Evolutionary conservation across 2,797 vertebrate genomes (phyloP).

Genomic region (Zalophus californianus): DNA sequence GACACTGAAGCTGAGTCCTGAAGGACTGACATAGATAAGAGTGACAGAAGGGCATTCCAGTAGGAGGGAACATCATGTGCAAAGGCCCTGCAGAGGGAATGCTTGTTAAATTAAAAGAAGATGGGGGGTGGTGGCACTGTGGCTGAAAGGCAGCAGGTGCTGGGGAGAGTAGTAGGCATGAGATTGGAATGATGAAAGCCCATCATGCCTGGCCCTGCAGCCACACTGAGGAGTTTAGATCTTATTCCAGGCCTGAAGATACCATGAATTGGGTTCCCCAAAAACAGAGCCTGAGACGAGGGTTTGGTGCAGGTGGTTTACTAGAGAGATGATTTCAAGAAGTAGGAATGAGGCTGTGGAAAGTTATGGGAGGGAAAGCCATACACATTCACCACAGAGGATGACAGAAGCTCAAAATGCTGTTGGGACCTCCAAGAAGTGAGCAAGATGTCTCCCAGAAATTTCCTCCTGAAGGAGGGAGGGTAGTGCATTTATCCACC

Average conservation of each 20-base stretch:
- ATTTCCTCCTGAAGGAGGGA: not conserved
- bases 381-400: not conserved
- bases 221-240: not conserved
- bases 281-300: not conserved
- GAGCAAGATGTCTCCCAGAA: not conserved
- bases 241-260: not conserved
- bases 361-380: not conserved
- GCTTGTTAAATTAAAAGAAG: not conserved
- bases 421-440: not conserved
- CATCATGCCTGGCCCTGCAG: not conserved
- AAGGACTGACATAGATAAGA: not conserved
- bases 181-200: not conserved
- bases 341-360: not conserved
- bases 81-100: not conserved
- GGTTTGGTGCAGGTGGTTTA: not conserved
- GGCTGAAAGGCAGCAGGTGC: not conserved
- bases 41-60: not conserved
- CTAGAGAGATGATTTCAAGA: not conserved
- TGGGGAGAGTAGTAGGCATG: not conserved
- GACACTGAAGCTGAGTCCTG: not conserved
- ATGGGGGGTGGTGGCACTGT: not conserved
- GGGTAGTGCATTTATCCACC: fast-evolving
- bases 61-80: not conserved
- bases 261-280: not conserved
- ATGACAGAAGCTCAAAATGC: not conserved